Conservation (phyloP, 2,888 invertebrate species). For the Plagodis dolabraria region DNA sequence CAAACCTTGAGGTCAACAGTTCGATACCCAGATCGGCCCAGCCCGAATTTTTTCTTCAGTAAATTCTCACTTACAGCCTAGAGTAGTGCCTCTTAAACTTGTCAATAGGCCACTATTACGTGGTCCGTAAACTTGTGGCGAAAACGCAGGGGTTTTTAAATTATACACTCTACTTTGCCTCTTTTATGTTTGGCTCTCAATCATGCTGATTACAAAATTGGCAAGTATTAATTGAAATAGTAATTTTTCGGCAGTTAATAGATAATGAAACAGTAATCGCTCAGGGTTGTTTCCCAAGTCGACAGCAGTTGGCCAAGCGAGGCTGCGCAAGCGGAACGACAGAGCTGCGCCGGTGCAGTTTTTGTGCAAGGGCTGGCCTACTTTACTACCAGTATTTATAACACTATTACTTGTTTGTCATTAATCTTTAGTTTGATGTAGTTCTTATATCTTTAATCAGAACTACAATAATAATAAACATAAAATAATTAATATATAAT, state of each 20-base stretch:
- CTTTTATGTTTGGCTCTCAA: too few species aligned
- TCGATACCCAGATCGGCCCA: too few species aligned
- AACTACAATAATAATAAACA: too few species aligned
- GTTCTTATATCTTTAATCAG: background rate
- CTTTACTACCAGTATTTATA: constrained; percentile 31
- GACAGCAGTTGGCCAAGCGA: constrained; percentile 48
- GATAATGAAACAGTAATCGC: constrained; percentile 10
- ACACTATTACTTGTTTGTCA: background rate
- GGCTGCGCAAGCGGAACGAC: constrained; percentile 41
- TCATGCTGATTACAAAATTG: background rate
- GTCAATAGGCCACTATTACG: too few species aligned
- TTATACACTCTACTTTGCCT: too few species aligned
- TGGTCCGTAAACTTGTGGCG: too few species aligned
- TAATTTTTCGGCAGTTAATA: background rate
- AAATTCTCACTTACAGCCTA: too few species aligned
- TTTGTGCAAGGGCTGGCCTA: constrained; percentile 63
- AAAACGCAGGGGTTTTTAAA: too few species aligned
- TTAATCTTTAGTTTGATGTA: background rate
- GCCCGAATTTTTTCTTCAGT: too few species aligned
- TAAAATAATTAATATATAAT: too few species aligned
- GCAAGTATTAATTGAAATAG: background rate
- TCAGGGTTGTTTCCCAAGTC: constrained; percentile 60
- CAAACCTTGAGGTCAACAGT: too few species aligned
- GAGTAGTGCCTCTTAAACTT: too few species aligned
- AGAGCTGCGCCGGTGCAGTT: constrained; percentile 36